phyloP scores from a whole-genome alignment of 1,140 invertebrate genomes.

The Araneus ventricosus region DNA sequence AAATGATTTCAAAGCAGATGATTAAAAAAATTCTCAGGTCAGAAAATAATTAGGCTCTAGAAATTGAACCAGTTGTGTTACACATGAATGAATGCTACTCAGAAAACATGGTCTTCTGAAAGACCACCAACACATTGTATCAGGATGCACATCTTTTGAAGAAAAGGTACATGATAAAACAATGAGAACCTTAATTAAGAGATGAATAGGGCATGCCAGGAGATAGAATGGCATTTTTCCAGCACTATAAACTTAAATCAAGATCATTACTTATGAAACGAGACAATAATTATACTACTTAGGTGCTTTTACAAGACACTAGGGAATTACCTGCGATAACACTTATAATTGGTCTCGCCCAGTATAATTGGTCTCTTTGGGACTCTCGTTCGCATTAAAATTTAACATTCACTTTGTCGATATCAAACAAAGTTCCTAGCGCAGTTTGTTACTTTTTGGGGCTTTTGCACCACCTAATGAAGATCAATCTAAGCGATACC shows the following conservation, averaged over 20 bases:
- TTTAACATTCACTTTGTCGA: slow-evolving; percentile 3
- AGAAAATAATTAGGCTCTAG: too few species aligned
- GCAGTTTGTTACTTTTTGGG: background rate
- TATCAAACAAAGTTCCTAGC: background rate
- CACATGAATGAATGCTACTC: too few species aligned
- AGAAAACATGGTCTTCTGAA: too few species aligned
- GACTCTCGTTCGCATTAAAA: background rate
- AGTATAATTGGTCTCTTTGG: slow-evolving; percentile 53
- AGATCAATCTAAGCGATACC: background rate
- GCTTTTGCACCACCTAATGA: background rate
- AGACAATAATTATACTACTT: slow-evolving; percentile 49
- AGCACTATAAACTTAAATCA: slow-evolving; percentile 55
- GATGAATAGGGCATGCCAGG: background rate
- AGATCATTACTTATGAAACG: slow-evolving; percentile 51
- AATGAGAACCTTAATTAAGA: slow-evolving; percentile 52
- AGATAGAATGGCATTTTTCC: slow-evolving; percentile 62
- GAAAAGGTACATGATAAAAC: background rate
- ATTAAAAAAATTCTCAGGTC: too few species aligned
- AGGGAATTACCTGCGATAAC: slow-evolving; percentile 29
- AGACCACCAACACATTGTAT: background rate
- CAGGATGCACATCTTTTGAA: background rate
- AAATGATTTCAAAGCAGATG: too few species aligned
- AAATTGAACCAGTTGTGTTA: too few species aligned
- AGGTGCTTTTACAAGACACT: slow-evolving; percentile 31
- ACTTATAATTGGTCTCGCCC: slow-evolving; percentile 61